A percentile compares a stretch with the other conserved stretches of the same genome.
Evolutionary conservation across 2,113 vertebrate genomes (phyloP).

Genomic region (Ursus arctos): DNA sequence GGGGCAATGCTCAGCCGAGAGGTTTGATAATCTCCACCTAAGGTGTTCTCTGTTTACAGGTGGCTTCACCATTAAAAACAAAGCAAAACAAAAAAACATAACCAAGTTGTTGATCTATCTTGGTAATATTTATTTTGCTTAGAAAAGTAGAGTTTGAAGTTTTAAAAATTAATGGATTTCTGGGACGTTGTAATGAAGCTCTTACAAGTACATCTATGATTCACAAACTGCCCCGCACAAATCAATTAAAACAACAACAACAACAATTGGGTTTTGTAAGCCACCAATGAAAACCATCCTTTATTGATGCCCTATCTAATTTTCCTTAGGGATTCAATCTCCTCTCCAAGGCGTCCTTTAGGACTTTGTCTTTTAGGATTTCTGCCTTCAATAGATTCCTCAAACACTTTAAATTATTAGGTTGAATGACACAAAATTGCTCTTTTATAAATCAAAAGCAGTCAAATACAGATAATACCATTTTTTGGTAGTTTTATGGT

Average conservation of each 20-base stretch:
- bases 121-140: background rate
- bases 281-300: background rate
- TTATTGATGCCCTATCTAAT: background rate
- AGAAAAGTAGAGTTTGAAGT: background rate
- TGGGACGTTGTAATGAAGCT: background rate
- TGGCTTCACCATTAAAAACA: background rate
- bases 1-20: constrained; percentile 40
- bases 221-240: background rate
- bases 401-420: background rate
- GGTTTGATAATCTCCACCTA: constrained; percentile 55
- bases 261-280: background rate
- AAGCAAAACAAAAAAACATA: background rate
- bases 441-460: constrained; percentile 34
- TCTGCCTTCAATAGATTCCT: background rate
- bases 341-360: background rate
- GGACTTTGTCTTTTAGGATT: constrained; percentile 21
- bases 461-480: background rate
- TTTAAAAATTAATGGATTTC: constrained; percentile 39
- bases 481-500: background rate
- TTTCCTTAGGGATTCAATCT: constrained; percentile 18
- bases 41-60: constrained; percentile 58
- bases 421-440: background rate
- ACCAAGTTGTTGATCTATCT: background rate
- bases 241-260: background rate
- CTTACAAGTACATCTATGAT: background rate